These are phyloP conservation scores for Apis florea DNA, from an alignment of 1,140 invertebrate genomes.

Conservation along the genomic window DNA sequence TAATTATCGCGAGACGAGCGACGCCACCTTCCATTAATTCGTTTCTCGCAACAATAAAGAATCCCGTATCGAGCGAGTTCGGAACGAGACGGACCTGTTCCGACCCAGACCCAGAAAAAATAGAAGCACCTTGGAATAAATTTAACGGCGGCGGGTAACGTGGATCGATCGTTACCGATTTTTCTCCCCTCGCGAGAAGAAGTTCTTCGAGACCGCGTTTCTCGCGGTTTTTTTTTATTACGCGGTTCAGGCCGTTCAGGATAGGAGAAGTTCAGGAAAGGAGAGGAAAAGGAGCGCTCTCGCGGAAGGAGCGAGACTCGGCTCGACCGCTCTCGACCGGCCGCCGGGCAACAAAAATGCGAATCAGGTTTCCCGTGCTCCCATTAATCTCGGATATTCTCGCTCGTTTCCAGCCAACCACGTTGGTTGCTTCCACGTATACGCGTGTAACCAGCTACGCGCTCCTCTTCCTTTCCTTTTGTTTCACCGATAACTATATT, in stretches of 20 bases:
- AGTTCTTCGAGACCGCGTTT: conserved; percentile 26
- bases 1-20: conserved; percentile 49
- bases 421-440: conserved; percentile 20
- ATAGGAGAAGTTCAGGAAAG: conserved; percentile 35
- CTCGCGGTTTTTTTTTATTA: conserved; percentile 56
- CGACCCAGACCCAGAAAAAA: conserved; percentile 37
- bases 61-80: conserved; percentile 44
- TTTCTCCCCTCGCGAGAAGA: conserved; percentile 19
- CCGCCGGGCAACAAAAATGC: conserved; percentile 54
- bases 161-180: conserved; percentile 53
- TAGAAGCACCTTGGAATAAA: conserved; percentile 55
- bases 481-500: background rate
- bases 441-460: background rate
- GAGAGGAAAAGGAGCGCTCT: background rate
- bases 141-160: conserved; percentile 43
- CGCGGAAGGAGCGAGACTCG: conserved; percentile 40
- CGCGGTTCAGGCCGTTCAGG: conserved; percentile 45
- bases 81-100: conserved; percentile 44
- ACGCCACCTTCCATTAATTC: conserved; percentile 42
- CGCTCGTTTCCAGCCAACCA: conserved; percentile 12
- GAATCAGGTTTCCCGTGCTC: conserved; percentile 62
- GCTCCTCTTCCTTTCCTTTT: background rate
- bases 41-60: conserved; percentile 56
- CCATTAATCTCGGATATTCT: conserved; percentile 63
- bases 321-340: background rate